phyloP scores from a whole-genome alignment of 2,113 vertebrate genomes.

The Crotalus horridus region DNA sequence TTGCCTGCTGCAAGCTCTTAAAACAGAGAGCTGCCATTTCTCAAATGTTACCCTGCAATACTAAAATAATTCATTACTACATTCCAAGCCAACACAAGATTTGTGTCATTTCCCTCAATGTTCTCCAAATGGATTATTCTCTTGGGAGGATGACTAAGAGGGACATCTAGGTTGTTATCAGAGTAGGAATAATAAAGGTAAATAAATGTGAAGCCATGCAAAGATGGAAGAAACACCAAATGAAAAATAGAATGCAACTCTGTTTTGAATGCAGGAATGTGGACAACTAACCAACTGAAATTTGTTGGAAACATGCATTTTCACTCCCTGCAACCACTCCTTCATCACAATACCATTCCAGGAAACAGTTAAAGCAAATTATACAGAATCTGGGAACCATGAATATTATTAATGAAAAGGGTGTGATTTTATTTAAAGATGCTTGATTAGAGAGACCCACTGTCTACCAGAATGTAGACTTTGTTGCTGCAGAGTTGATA shows the following conservation, averaged over 20 bases:
- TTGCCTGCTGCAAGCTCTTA: neutral
- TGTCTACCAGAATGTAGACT: neutral
- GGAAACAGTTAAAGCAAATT: neutral
- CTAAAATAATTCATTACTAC: neutral
- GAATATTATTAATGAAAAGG: neutral
- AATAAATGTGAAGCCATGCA: neutral
- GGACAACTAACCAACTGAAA: accelerated
- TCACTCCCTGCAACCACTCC: neutral
- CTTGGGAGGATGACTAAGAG: constrained; percentile 4
- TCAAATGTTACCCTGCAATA: neutral
- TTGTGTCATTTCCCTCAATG: neutral
- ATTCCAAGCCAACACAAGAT: neutral
- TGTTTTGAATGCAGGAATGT: neutral
- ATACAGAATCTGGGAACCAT: neutral
- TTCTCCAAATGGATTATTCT: neutral
- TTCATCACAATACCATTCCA: neutral
- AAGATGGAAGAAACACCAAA: neutral
- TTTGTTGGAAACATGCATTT: accelerated
- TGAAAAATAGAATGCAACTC: neutral
- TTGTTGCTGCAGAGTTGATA: neutral
- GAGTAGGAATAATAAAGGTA: neutral
- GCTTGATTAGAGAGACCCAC: neutral
- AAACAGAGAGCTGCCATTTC: neutral
- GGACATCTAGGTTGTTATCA: neutral
- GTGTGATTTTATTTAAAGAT: neutral